Base-by-base conservation (phyloP, 2,797 vertebrate species). In the Gallinago stenura region DNA sequence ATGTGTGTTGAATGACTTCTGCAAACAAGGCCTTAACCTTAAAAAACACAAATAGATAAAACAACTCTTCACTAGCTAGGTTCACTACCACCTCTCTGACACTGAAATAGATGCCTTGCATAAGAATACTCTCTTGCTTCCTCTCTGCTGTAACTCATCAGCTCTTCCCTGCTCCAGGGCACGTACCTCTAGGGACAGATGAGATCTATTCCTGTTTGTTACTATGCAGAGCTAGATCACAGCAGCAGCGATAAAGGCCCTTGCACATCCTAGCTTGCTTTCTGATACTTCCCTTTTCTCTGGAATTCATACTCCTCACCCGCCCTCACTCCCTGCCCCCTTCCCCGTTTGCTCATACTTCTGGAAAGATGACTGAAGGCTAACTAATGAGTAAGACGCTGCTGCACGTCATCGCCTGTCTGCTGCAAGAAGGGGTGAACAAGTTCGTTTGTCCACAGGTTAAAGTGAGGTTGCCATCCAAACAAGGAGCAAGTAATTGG, bases 341-440 rank as follows among this genome's bases (percentile, higher is more conserved):
- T 96, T 93, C 83, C 79, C 31, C 3, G 66, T 95, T 98, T 97
- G 97, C 95, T 98, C 98, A 98, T 91, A 87, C 94, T 96, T 97
- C 96, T 98, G 97, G 97, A 98, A 97, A 97, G 95, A 97, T 65
- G 96, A 97, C 97, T 96, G 96, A 97, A 97, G 95, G 96, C 91
- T 95, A 93, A 54, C 18, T 87, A 84, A 46, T 98, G 98, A 98
- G 96, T 98, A 98, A 98, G 97, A 89, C 58, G 31, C 94, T 83
- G 78, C 64, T 76, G 95, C 90, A 31, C 96, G 93, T 98, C 98
- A 98, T 43, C 19, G 79, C 94, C 96, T 58, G 93, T 96, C 97
- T 96, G 89, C 92, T 89, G 92, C 85, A 91, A 96, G 87, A 73
- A 95, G 90, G 97, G 97, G 98, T 98, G 97, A 98, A 76, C 45